A percentile compares a stretch with the other conserved stretches of the same genome.
Conservation (phyloP, 2,888 invertebrate species). For the Habrosyne pyritoides region DNA sequence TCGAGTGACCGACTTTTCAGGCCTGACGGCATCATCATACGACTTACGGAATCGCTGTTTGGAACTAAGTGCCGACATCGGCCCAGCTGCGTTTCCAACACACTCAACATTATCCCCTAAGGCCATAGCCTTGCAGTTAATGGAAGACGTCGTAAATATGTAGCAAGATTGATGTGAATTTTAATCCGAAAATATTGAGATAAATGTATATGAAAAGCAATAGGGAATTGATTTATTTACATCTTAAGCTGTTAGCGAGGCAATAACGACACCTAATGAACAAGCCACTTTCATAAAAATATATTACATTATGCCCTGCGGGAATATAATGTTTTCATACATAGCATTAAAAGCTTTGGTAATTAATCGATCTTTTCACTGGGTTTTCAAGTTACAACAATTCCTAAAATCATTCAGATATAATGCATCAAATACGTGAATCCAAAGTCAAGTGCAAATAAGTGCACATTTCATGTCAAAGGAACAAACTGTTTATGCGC, state of each 20-base stretch:
- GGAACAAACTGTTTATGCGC: neutral
- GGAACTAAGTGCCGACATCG: slow-evolving; percentile 49
- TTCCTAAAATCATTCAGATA: too few relatives aligned
- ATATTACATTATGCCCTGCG: neutral
- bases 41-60: slow-evolving; percentile 38
- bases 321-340: neutral
- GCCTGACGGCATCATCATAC: slow-evolving; percentile 37
- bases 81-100: slow-evolving; percentile 44
- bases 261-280: neutral
- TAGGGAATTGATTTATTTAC: neutral
- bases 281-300: neutral
- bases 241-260: neutral
- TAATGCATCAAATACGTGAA: too few relatives aligned
- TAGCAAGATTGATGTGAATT: slow-evolving; percentile 18
- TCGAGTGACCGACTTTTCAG: slow-evolving; percentile 49
- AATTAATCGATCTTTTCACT: neutral
- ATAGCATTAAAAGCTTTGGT: neutral
- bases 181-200: too few relatives aligned
- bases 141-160: slow-evolving; percentile 31
- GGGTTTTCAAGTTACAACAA: neutral
- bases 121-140: slow-evolving; percentile 29
- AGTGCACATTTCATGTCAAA: neutral
- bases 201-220: too few relatives aligned
- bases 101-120: slow-evolving; percentile 32
- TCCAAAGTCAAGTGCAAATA: neutral